These are phyloP conservation scores for Sphecodes monilicornis DNA, from an alignment of 2,888 invertebrate species.

Conservation along the genomic window DNA sequence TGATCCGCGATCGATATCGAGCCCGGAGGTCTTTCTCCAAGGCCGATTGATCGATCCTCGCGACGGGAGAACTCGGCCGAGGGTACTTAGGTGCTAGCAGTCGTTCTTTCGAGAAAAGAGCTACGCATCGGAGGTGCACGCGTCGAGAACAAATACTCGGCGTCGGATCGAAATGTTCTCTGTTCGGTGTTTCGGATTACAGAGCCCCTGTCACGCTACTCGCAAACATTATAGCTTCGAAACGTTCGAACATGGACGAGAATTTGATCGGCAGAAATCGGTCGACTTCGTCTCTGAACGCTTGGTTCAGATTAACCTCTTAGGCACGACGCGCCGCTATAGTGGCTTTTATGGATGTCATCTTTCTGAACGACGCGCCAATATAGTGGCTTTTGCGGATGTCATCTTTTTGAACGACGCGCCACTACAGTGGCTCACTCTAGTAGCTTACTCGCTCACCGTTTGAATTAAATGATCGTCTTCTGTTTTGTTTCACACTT, in stretches of 20 bases:
- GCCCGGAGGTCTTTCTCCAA: neutral
- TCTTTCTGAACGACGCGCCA: too few relatives aligned
- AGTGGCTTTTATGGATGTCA: too few relatives aligned
- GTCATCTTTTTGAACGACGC: too few relatives aligned
- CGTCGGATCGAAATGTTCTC: conserved; percentile 13
- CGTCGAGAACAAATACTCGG: conserved; percentile 31
- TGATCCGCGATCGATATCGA: neutral
- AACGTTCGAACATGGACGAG: neutral
- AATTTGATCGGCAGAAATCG: neutral
- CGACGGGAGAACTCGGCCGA: conserved; percentile 58
- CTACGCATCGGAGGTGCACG: conserved; percentile 42
- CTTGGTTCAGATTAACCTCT: too few relatives aligned
- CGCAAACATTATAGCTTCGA: neutral
- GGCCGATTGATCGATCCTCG: conserved; percentile 4
- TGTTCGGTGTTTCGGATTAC: conserved; percentile 16
- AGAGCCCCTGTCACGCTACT: neutral
- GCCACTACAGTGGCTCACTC: too few relatives aligned
- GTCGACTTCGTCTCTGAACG: too few relatives aligned
- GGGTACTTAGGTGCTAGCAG: conserved; percentile 82
- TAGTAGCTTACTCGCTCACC: too few relatives aligned
- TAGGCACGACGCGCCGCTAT: too few relatives aligned
- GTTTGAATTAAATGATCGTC: too few relatives aligned
- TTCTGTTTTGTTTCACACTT: too few relatives aligned
- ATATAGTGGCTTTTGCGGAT: too few relatives aligned
- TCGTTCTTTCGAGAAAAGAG: conserved; percentile 75